A percentile compares a stretch with the other conserved stretches of the same genome.
These are phyloP conservation scores for Sinhomidia bicolor DNA, from an alignment of 2,888 invertebrate species.

Conservation along the genomic window DNA sequence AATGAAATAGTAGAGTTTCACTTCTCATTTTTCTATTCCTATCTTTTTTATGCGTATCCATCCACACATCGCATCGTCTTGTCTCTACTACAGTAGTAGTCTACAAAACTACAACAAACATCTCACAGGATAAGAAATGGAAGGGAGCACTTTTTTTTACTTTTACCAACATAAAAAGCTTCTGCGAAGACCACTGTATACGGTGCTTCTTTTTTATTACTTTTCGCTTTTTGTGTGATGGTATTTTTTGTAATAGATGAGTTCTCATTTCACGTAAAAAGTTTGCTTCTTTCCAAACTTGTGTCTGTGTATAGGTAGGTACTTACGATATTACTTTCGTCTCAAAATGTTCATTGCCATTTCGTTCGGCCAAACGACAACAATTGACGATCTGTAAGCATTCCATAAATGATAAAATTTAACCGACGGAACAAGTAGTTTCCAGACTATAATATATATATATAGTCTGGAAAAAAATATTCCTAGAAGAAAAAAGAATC, in stretches of 20 bases:
- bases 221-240: slow-evolving; percentile 49
- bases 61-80: too few species aligned
- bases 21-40: not conserved
- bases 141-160: slow-evolving; percentile 1
- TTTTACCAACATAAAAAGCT: slow-evolving; percentile 2
- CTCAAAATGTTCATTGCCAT: not conserved
- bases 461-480: not conserved
- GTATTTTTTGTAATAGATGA: slow-evolving; percentile 40
- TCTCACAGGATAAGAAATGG: not conserved
- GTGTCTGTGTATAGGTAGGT: not conserved
- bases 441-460: not conserved
- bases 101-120: too few species aligned
- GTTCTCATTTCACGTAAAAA: not conserved
- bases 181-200: not conserved
- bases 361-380: not conserved
- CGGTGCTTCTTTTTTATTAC: slow-evolving; percentile 55
- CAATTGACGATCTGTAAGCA: slow-evolving; percentile 7
- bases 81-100: not conserved
- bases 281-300: not conserved
- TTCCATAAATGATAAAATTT: slow-evolving; percentile 7
- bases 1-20: not conserved
- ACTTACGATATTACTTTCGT: not conserved
- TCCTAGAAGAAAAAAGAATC: not conserved
- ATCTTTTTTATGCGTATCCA: too few species aligned
- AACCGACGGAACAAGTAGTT: not conserved